Percentiles rank a stretch among this genome's conserved stretches.
Conservation (phyloP, 2,797 vertebrate species). For the Rhinoraja longicauda region DNA sequence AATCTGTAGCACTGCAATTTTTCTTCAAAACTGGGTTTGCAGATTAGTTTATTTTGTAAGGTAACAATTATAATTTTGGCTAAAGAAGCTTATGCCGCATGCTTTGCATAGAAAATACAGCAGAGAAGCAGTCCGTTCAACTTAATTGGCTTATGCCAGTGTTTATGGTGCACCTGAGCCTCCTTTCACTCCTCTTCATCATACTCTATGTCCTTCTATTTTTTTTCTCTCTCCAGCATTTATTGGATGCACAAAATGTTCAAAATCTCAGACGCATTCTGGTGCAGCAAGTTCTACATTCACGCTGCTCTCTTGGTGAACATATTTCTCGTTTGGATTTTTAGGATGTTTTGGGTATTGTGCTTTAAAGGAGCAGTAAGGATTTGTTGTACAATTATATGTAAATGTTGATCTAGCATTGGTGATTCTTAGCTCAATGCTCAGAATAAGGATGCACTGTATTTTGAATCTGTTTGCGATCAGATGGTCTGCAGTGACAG, state of each 20-base stretch:
- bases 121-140: neutral
- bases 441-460: neutral
- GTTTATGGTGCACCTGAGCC: neutral
- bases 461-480: neutral
- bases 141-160: neutral
- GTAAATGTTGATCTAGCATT: neutral
- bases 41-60: neutral
- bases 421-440: neutral
- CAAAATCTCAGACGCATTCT: no score
- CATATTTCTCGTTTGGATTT: neutral
- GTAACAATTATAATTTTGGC: neutral
- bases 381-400: neutral
- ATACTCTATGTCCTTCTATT: no score
- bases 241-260: no score
- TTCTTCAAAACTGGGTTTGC: neutral
- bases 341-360: neutral
- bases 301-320: neutral
- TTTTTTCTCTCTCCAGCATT: no score
- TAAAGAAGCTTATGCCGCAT: neutral
- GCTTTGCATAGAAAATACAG: neutral
- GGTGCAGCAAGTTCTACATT: neutral
- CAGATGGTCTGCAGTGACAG: neutral
- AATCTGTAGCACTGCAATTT: neutral
- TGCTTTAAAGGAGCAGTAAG: neutral
- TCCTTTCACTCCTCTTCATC: no score